Evolutionary conservation across 1,140 invertebrate genomes (phyloP).

Genomic region (Holotrichia oblita): DNA sequence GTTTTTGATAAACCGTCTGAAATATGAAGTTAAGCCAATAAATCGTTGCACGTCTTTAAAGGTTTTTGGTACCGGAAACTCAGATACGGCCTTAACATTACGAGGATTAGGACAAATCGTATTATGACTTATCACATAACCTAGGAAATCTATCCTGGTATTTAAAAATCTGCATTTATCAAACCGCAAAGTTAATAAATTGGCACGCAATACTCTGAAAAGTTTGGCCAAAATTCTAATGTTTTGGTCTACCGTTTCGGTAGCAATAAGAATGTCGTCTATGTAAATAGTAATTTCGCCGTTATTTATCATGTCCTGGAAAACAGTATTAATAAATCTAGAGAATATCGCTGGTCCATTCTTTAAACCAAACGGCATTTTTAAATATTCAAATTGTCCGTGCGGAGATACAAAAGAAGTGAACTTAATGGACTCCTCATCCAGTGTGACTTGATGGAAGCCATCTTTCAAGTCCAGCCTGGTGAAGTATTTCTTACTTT

Average conservation of each 20-base stretch:
- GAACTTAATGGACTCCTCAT: constrained; percentile 39
- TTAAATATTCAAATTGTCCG: constrained; percentile 56
- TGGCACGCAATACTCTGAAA: no score
- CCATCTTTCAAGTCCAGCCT: constrained; percentile 49
- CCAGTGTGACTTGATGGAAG: not conserved
- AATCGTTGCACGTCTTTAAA: no score
- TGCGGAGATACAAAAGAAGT: constrained; percentile 50
- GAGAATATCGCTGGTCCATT: no score
- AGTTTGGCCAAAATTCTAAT: constrained; percentile 4
- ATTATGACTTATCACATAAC: no score
- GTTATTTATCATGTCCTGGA: not conserved
- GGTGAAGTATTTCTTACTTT: constrained; percentile 48
- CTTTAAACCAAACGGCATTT: constrained; percentile 30
- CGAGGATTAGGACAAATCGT: no score
- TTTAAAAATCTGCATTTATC: no score
- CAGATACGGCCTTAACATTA: no score
- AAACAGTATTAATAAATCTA: no score
- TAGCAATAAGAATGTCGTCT: no score
- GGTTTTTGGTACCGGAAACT: no score
- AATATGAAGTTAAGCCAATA: constrained; percentile 48
- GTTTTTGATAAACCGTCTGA: constrained; percentile 54
- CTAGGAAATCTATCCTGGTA: no score
- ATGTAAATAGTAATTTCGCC: constrained; percentile 8
- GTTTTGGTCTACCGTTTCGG: constrained; percentile 27
- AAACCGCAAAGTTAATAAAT: no score